Base-by-base conservation (phyloP, 1,140 invertebrate species). In the Leptinotarsa texana region DNA sequence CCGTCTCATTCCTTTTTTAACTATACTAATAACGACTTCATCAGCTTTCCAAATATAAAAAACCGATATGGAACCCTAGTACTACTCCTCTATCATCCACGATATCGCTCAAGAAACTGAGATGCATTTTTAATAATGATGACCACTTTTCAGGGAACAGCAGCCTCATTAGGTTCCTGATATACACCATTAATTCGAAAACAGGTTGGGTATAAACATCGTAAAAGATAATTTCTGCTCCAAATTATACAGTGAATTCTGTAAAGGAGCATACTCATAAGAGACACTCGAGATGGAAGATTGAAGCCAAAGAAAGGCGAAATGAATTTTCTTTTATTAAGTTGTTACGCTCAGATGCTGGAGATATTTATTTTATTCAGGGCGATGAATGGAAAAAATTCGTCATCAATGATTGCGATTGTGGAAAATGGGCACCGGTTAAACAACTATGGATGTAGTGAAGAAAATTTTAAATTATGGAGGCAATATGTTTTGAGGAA, bases 121-220 rank as follows among this genome's bases (percentile, higher is more conserved):
- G 51, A 57, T 57, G 51, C 51, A 57, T 57, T 57, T 57, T 57
- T 57, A 57, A 57, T 57, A 57, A 57, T 57, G 51, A 57, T 57
- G 17, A 57, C 51, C 51, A 57, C 51, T 57, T 57, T 57, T 57
- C 51, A 57, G 17, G 4, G 51, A 57, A 57, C 51, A 57, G 51
- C 51, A 57, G 51, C 51, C 51, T 57, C 51, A 57, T 57, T 57
- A 57, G 51, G 15, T 57, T 17, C n/a, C 51, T 57, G n/a, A 57
- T 57, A 57, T 57, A 57, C 51, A 15, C 51, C 51, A 57, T 57
- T 57, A 57, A 57, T 57, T 57, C n/a, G 51, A 57, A 57, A 57
- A 57, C 51, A 57, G 51, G 51, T 57, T 57, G 51, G 13, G 17
- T 57, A 57, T 57, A 18, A 57, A 57, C 51, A 18, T 18, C 51